Base-by-base conservation (phyloP, 2,113 vertebrate genomes). In the Scomber japonicus region DNA sequence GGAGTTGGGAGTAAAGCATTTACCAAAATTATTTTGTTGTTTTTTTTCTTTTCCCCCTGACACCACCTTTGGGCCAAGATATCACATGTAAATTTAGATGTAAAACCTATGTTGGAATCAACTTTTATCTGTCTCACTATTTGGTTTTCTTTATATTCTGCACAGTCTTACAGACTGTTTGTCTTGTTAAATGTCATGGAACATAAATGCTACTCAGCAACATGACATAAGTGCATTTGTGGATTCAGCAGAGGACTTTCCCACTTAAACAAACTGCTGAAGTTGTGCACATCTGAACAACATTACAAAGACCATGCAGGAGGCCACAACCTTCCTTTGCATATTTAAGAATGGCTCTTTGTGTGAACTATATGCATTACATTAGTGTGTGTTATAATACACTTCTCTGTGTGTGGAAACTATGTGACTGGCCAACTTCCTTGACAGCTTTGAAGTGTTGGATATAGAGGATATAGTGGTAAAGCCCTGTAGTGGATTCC, bases 291-390 rank as follows among this genome's bases (percentile, higher is more conserved):
- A 88, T 83, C 73, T 76, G 83, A 82, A 62, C 44, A 71, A 57
- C 49, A 72, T 86, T 88, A 75, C 53, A 76, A 65, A 79, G 67
- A 44, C 62, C 8, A 35, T 14, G 16, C 59, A 88, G 55, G 51
- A 59, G 44, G 57, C 69, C 83, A 78, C 51, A 65, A 45, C 27
- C 68, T 11, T 69, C 30, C 54, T 89, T 85, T 77, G 72, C 85
- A 89, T 81, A 67, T 82, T 71, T 67, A 76, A 93, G 78, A 92
- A 90, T 63, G 81, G 82, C 63, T 77, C 82, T 88, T 84, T 89
- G 88, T 91, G 46, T 74, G 35, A 63, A 63, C 30, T 44, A 54
- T 40, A 17, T 10, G 57, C 45, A 40, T 56, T 76, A 66, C 63
- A 59, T 40, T 40, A 40, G 9, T 40, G 35, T 40, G 35, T 40